Conservation (phyloP, 2,113 vertebrate genomes). For the Marcusenius ussheri region DNA sequence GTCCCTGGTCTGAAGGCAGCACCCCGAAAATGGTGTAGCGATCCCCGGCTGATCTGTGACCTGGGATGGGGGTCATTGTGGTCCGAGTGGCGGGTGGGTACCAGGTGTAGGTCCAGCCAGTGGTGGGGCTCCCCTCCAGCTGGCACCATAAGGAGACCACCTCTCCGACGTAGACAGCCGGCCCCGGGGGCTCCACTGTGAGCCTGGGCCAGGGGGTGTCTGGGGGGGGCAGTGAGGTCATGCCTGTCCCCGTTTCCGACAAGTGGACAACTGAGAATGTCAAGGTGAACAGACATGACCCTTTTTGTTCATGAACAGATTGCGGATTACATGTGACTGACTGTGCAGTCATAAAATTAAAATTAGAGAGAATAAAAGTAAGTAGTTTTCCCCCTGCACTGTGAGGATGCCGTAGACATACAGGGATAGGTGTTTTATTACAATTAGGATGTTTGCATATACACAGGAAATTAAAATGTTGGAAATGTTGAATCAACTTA, state of each 20-base stretch:
- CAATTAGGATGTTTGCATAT: too few relatives aligned
- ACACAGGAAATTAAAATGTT: neutral
- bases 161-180: constrained; percentile 42
- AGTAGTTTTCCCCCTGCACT: neutral
- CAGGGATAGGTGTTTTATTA: neutral
- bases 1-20: constrained; percentile 32
- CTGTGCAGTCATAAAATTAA: neutral
- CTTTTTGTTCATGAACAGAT: neutral
- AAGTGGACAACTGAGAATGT: neutral
- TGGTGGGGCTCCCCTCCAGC: constrained; percentile 23
- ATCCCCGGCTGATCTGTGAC: constrained; percentile 36
- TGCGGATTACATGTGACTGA: neutral
- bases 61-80: neutral
- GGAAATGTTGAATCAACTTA: neutral
- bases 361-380: neutral
- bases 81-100: neutral
- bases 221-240: constrained; percentile 13
- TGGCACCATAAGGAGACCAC: constrained; percentile 40
- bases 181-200: constrained; percentile 40
- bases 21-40: constrained; percentile 44
- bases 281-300: neutral
- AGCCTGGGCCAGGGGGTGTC: constrained; percentile 28
- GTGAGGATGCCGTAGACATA: neutral
- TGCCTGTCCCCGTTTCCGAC: neutral
- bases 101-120: constrained; percentile 35